phyloP scores from a whole-genome alignment of 1,140 invertebrate species.

The Bombus difficillimus region DNA sequence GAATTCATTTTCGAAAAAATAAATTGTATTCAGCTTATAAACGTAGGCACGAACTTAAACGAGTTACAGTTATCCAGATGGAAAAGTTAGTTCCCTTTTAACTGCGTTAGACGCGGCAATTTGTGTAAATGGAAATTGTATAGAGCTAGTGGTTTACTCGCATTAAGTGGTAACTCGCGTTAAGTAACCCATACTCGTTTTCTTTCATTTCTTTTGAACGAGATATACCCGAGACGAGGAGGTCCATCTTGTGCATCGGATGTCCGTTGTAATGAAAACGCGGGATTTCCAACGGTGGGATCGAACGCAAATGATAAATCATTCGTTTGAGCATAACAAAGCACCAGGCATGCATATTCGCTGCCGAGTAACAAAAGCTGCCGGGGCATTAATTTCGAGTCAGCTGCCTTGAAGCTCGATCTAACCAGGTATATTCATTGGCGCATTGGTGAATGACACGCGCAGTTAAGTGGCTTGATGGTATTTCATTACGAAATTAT shows the following conservation, averaged over 20 bases:
- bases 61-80: no score
- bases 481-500: slow-evolving; percentile 38
- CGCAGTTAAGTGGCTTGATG: slow-evolving; percentile 26
- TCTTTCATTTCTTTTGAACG: no score
- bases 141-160: neutral
- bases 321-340: slow-evolving; percentile 35
- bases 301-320: slow-evolving; percentile 52
- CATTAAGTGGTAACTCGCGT: neutral
- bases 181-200: neutral
- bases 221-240: neutral
- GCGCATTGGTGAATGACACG: slow-evolving; percentile 9
- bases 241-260: neutral
- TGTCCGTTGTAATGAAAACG: neutral
- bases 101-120: neutral
- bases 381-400: slow-evolving; percentile 46
- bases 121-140: neutral
- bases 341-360: neutral
- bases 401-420: slow-evolving; percentile 27
- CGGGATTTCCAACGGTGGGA: neutral
- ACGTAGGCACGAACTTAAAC: neutral
- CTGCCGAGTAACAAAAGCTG: neutral
- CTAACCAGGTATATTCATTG: slow-evolving; percentile 30
- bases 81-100: neutral
- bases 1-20: neutral
- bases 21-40: neutral